Base-by-base conservation (phyloP, 2,113 vertebrate species). In the Hemiprocne comata region DNA sequence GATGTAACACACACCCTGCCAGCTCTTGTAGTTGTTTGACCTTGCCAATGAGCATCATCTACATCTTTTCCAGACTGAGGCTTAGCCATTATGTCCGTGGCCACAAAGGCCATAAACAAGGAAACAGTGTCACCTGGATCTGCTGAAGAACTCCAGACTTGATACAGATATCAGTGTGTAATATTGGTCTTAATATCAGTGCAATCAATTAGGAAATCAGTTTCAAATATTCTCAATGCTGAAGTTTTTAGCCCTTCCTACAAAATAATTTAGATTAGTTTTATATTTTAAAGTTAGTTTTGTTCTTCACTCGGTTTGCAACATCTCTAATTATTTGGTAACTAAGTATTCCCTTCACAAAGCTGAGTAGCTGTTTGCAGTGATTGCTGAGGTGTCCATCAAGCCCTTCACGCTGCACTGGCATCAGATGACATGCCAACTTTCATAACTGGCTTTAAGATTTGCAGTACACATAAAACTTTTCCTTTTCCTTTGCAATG, bases 21-120 rank as follows among this genome's bases (percentile, higher is more conserved):
- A 96, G 76, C 76, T 94, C 92, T 75, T 54, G 26, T 64, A 20
- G 24, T 57, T 75, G 34, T 73, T 65, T 95, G 92, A 94, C 93
- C 95, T 96, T 97, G 93, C 90, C 92, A 92, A 1, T n/a, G 88
- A 97, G 65, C n/a, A 0, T 72, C 89, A 89, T 67, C 60, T 81
- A 6, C 62, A 62, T 78, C 86, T 96, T 90, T 65, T 61, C 69
- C 87, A 88, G 34, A 53, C 0, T 94, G 83, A 89, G 61, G 61
- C 40, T 90, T 76, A 69, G 66, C 80, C 83, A 42, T 74, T 24
- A 7, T 74, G 33, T 50, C 44, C 29, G 0, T 82, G 88, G 66
- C 65, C 77, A 94, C 85, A 36, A 50, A 84, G 69, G 57, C 57
- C 48, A 51, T 14, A 31, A 93, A 70, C 8, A 62, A 42, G 31